Evolutionary conservation across 2,888 invertebrate species (phyloP).

Genomic region (Tuberolachnus salignus): DNA sequence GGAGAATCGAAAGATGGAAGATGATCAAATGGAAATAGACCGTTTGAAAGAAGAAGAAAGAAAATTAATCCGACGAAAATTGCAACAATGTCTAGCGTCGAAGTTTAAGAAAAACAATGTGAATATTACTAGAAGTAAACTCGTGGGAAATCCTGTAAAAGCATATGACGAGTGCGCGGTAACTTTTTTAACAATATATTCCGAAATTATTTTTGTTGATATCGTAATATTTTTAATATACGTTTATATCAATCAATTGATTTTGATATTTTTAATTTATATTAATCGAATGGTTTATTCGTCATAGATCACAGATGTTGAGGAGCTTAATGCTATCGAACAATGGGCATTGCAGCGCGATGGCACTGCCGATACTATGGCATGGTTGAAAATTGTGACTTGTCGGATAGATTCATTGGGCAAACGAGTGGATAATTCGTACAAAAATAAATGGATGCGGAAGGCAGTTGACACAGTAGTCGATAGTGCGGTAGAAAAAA

Average conservation of each 20-base stretch:
- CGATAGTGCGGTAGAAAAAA: slow-evolving; percentile 3
- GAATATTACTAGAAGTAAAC: not conserved
- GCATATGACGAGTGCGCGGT: not conserved
- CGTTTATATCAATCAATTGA: not conserved
- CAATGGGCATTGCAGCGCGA: slow-evolving; percentile 30
- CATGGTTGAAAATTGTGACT: slow-evolving; percentile 34
- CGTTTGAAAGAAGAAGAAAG: too few relatives aligned
- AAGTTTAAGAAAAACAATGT: not conserved
- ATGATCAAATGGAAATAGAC: too few relatives aligned
- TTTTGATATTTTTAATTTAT: too few relatives aligned
- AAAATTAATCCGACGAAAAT: not conserved
- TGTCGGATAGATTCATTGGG: slow-evolving; percentile 20
- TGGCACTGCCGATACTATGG: not conserved
- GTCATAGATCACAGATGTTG: not conserved
- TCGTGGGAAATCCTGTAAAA: not conserved
- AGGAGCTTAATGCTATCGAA: slow-evolving; percentile 8
- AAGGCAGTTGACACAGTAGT: slow-evolving; percentile 26
- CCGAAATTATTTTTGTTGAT: too few relatives aligned
- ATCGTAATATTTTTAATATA: too few relatives aligned
- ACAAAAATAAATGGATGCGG: slow-evolving; percentile 25
- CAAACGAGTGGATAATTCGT: not conserved
- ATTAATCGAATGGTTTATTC: too few relatives aligned
- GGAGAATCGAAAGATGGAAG: too few relatives aligned
- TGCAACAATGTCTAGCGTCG: not conserved
- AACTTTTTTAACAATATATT: not conserved